These are phyloP conservation scores for Laticauda colubrina DNA, from an alignment of 2,113 vertebrate species.

Conservation along the genomic window DNA sequence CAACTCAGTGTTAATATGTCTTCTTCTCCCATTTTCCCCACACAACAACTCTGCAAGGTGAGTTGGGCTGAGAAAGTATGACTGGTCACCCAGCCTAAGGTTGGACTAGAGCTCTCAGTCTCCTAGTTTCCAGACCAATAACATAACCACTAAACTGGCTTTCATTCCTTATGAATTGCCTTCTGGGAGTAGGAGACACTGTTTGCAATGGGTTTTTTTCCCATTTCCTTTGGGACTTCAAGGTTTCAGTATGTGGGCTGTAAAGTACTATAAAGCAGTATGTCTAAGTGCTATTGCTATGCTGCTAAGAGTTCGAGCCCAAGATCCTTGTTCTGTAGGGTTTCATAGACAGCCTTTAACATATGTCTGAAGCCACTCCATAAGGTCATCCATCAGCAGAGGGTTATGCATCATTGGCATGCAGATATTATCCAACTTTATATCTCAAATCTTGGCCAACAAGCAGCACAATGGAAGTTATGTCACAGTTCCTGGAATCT, in stretches of 20 bases:
- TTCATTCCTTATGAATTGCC: neutral
- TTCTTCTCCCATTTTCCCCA: neutral
- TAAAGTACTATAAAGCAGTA: too few species aligned
- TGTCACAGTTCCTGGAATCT: neutral
- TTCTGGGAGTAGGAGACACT: neutral
- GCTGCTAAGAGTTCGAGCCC: neutral
- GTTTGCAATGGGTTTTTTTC: neutral
- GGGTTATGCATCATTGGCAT: neutral
- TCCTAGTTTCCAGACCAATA: neutral
- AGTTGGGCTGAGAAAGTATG: neutral
- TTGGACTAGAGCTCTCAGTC: neutral
- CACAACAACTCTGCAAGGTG: neutral
- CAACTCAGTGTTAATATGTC: neutral
- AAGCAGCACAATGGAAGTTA: neutral
- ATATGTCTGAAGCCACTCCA: neutral
- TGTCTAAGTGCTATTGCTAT: too few species aligned
- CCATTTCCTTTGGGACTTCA: neutral
- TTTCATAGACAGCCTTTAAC: neutral
- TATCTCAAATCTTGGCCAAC: neutral
- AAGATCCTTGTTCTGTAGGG: neutral
- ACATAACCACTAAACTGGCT: neutral
- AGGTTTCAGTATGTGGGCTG: neutral
- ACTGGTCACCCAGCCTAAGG: neutral
- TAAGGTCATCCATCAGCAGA: neutral
- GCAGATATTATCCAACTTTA: neutral